These are phyloP conservation scores for Henicopernis longicauda DNA, from an alignment of 2,113 vertebrate species.

Conservation along the genomic window DNA sequence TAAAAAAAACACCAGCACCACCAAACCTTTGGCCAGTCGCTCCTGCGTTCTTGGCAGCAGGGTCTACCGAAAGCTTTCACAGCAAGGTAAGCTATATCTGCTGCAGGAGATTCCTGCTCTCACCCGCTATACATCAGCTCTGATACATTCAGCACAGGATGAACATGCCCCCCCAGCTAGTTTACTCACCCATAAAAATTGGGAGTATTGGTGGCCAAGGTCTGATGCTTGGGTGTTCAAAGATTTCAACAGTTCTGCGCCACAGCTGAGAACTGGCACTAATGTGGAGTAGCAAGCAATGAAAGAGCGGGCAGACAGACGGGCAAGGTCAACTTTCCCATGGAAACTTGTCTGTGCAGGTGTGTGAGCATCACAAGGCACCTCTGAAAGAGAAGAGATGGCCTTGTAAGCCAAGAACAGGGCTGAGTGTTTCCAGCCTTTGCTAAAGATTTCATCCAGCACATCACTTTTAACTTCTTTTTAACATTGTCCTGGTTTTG, in stretches of 20 bases:
- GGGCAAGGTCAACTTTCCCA: not conserved
- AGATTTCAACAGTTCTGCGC: not conserved
- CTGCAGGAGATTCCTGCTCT: not conserved
- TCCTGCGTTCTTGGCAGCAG: not conserved
- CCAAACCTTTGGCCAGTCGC: not conserved
- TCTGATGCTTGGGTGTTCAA: not conserved
- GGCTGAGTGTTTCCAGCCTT: not conserved
- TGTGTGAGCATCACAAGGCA: not conserved
- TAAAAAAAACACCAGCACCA: not conserved
- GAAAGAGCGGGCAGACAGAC: not conserved
- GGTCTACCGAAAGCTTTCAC: not conserved
- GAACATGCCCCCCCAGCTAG: rapidly evolving
- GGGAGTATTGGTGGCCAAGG: not conserved
- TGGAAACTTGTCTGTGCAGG: not conserved
- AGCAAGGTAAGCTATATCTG: not conserved
- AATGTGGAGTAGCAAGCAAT: not conserved
- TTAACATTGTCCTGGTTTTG: not conserved
- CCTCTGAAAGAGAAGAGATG: not conserved
- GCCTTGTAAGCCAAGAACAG: not conserved
- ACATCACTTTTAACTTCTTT: not conserved
- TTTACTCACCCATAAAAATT: not conserved
- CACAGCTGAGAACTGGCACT: not conserved
- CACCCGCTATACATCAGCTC: too few relatives aligned
- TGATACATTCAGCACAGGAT: not conserved
- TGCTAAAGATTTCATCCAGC: not conserved